These are phyloP conservation scores for Andricus grossulariae DNA, from an alignment of 1,140 invertebrate species.

Conservation along the genomic window DNA sequence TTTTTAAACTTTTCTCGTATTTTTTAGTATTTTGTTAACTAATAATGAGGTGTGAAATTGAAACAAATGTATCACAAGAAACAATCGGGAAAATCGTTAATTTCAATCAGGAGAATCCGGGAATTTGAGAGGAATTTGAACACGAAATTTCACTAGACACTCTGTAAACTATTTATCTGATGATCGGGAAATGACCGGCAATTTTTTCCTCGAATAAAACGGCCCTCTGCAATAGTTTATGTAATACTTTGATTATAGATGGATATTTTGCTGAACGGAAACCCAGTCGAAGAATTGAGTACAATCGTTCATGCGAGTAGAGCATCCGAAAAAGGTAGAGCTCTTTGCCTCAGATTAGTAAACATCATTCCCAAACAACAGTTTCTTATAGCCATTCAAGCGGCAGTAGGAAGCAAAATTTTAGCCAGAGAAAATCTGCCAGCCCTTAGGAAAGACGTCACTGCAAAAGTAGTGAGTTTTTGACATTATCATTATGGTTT, in stretches of 20 bases:
- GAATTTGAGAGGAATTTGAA: too few relatives aligned
- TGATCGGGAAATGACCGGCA: too few relatives aligned
- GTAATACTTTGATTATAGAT: conserved; percentile 78
- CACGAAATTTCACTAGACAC: too few relatives aligned
- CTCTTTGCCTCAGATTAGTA: conserved; percentile 87
- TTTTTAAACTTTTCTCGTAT: too few relatives aligned
- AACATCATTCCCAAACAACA: conserved; percentile 94
- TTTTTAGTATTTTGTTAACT: too few relatives aligned
- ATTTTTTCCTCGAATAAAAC: too few relatives aligned
- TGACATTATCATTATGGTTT: too few relatives aligned
- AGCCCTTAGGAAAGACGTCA: conserved; percentile 93
- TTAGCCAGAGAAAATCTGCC: conserved; percentile 92
- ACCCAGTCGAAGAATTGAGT: conserved; percentile 90
- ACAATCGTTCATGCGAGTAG: conserved; percentile 86
- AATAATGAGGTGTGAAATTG: too few relatives aligned
- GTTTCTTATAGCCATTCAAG: conserved; percentile 92
- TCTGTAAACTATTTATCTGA: too few relatives aligned
- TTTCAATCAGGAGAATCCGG: too few relatives aligned
- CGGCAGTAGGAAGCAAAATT: conserved; percentile 87
- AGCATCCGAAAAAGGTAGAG: conserved; percentile 81
- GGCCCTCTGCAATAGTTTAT: background rate
- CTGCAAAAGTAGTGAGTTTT: conserved; percentile 90
- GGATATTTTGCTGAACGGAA: conserved; percentile 88
- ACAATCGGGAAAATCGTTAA: too few relatives aligned
- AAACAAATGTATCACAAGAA: too few relatives aligned